Evolutionary conservation across 2,113 vertebrate species (phyloP), one percentile per base, ranked within the genome.

Genomic region (Anser cygnoides): DNA sequence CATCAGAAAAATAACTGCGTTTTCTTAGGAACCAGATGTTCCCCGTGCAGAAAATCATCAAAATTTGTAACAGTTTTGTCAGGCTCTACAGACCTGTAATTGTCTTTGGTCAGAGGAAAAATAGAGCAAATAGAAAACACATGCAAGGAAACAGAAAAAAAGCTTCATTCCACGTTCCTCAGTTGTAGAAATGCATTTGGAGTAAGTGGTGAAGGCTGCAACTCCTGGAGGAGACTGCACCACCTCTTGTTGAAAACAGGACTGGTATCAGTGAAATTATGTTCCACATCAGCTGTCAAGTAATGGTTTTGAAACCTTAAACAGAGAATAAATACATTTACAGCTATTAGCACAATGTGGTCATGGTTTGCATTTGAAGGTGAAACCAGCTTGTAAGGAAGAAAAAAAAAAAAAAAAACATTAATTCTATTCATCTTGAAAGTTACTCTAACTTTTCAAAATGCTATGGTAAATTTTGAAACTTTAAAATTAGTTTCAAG

Each of bases 361-460:
- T 97, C 95, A 96, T 95, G 95, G 87, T 96, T 89, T 92, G 84
- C 81, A 55, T 95, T 92, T 97, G 95, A 97, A 97, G 95, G 96
- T 96, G 96, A 96, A 97, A 92, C n/a, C 58, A 84, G 91, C 95
- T 96, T 95, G 94, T 85, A 59, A 95, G 74, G 91, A 95, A 74
- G 87, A 91, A 96, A 39, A 49, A 49, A 46, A 46, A 46, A 46
- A 44, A 44, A 95, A 50, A 23, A 23, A 97, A 96, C 95, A 79
- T 85, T 92, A 73, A 92, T 97, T 97, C 93, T 50, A 92, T 95
- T 97, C 87, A 91, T 96, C 94, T 95, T 96, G 95, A 92, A 95
- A 97, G 93, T 97, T 95, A 29, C 74, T 96, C 95, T 93, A 93
- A 95, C 93, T 92, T 96, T 84, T 95, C 91, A 89, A 95, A 96